Conservation (phyloP, 1,140 invertebrate genomes). For the Caligus rogercresseyi region DNA sequence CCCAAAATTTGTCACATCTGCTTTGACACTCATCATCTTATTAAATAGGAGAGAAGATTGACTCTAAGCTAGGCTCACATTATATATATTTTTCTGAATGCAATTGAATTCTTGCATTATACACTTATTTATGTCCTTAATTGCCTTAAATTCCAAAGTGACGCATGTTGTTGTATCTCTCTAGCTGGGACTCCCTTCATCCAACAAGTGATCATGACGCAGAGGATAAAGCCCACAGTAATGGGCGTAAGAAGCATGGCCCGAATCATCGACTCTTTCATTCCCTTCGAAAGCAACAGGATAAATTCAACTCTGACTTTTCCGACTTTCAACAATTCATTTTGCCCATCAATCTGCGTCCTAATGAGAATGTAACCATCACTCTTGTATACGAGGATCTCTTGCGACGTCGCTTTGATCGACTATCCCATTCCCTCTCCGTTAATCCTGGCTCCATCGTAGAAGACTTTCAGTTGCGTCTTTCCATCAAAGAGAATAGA, state of each 20-base stretch:
- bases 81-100: too few species aligned
- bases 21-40: too few species aligned
- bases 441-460: constrained; percentile 8
- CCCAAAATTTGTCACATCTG: too few species aligned
- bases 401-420: background rate
- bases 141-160: too few species aligned
- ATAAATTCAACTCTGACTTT: background rate
- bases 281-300: background rate
- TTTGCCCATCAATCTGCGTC: background rate
- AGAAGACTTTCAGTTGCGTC: constrained; percentile 2
- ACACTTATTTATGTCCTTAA: too few species aligned
- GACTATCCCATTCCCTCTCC: background rate
- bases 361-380: constrained; percentile 3
- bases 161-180: too few species aligned
- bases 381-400: constrained; percentile 10
- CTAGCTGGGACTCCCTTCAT: too few species aligned
- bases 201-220: too few species aligned
- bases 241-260: background rate
- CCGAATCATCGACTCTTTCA: background rate
- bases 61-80: too few species aligned
- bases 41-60: too few species aligned
- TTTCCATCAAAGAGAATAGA: constrained; percentile 3
- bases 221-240: too few species aligned
- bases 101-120: too few species aligned
- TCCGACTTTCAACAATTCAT: constrained; percentile 9